Evolutionary conservation across 2,888 invertebrate genomes (phyloP).

Genomic region (Mythimna ferrago): DNA sequence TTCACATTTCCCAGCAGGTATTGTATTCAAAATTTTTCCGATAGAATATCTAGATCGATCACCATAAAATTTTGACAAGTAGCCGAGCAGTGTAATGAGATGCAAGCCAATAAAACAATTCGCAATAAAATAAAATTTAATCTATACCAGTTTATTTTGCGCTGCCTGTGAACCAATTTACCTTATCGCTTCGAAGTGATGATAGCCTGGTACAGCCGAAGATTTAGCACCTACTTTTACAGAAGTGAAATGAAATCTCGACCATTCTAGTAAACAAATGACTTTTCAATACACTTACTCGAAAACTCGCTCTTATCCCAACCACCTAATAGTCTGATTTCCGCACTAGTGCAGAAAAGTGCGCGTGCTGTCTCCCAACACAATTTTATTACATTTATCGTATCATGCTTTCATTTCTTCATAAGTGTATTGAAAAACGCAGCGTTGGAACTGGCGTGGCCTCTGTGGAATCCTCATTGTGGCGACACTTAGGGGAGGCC

Average conservation of each 20-base stretch:
- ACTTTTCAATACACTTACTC: too few species aligned
- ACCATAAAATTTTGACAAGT: conserved; percentile 50
- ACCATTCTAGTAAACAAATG: too few species aligned
- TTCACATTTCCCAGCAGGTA: not conserved
- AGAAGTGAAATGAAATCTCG: not conserved
- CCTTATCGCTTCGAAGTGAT: conserved; percentile 52
- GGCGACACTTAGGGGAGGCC: too few species aligned
- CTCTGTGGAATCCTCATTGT: too few species aligned
- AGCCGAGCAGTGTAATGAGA: conserved; percentile 36
- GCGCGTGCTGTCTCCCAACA: too few species aligned
- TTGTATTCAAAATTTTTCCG: not conserved
- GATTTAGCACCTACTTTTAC: conserved; percentile 11
- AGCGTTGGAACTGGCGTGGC: too few species aligned
- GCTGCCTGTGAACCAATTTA: conserved; percentile 47
- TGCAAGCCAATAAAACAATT: conserved; percentile 55
- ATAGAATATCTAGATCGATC: conserved; percentile 44
- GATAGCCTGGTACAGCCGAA: conserved; percentile 30
- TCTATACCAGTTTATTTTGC: conserved; percentile 54
- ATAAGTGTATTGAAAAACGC: too few species aligned
- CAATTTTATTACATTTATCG: too few species aligned
- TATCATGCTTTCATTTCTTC: too few species aligned
- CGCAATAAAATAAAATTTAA: conserved; percentile 62
- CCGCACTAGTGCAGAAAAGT: too few species aligned
- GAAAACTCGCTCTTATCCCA: too few species aligned
- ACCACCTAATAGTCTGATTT: too few species aligned